These are phyloP conservation scores for Melanargia galathea DNA, from an alignment of 2,888 invertebrate species.

Conservation along the genomic window DNA sequence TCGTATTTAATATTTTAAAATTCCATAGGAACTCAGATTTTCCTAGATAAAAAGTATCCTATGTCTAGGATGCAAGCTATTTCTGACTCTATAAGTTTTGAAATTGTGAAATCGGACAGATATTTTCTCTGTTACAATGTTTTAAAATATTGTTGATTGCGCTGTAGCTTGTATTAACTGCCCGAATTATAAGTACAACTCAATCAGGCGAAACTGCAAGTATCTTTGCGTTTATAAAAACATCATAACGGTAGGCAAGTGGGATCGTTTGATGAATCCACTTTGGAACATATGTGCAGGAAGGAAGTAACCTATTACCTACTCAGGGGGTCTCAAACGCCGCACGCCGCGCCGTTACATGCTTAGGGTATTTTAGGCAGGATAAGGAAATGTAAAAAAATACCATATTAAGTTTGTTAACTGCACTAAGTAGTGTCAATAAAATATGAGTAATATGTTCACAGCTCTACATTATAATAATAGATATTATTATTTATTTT, in stretches of 20 bases:
- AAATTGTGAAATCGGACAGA: no score
- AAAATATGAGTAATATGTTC: no score
- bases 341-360: neutral
- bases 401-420: neutral
- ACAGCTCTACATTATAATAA: no score
- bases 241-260: constrained; percentile 7
- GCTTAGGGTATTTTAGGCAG: neutral
- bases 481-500: no score
- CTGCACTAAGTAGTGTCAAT: no score
- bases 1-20: no score
- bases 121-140: no score
- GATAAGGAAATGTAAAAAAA: neutral
- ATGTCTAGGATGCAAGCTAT: no score
- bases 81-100: no score
- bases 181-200: neutral
- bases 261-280: constrained; percentile 22
- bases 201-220: neutral
- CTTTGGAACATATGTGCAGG: constrained; percentile 38
- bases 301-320: constrained; percentile 40
- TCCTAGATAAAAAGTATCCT: no score
- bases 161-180: neutral
- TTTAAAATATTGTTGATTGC: no score
- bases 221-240: neutral
- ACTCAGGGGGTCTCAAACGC: constrained; percentile 8
- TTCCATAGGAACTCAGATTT: no score